Evolutionary conservation across 2,797 vertebrate genomes (phyloP), one percentile per base, ranked within the genome.

Genomic region (Ibycter americanus): DNA sequence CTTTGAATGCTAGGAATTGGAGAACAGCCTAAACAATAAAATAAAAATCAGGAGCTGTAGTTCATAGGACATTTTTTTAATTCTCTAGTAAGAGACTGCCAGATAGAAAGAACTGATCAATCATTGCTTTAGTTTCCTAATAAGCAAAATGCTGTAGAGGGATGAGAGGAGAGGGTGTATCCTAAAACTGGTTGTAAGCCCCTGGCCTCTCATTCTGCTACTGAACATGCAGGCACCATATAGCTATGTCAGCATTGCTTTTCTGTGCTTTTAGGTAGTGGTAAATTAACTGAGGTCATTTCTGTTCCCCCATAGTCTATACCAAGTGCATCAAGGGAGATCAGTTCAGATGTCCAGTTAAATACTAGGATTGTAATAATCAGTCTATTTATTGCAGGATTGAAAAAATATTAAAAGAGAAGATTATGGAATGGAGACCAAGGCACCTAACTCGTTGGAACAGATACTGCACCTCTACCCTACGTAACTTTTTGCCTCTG

Each of bases 381-480:
- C 26, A 51, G 3, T 77, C 9, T 61, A 3, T 93, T 80, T 52
- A 61, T 83, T 77, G 36, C 44, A 99, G 99, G 95, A 98, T 99
- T 95, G 99, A 99, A 98, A 99, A 99, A 96, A 98, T 99, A 90
- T 81, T 99, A n/a, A 99, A 99, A 96, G 99, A 99, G 74, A 99
- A 99, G 97, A 98, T 99, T 55, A 99, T 99, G 99, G 99, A 99
- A 90, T 99, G 99, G 99, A 98, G 99, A 83, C 99, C 99, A 4
- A 99, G 98, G 20, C 98, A 99, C 20, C 98, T 99, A 27, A 99
- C 99, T 3, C 99, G 99, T 23, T 99, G 99, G 99, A 99, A 99
- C 96, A 98, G 99, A 91, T 99, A 99, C 96, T 99, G 99, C 71
- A 99, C 98, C 51, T 98, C 98, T 18, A 98, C 98, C 3, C 98